Evolutionary conservation across 2,888 invertebrate genomes (phyloP).

Genomic region (Drosophila phalerata): DNA sequence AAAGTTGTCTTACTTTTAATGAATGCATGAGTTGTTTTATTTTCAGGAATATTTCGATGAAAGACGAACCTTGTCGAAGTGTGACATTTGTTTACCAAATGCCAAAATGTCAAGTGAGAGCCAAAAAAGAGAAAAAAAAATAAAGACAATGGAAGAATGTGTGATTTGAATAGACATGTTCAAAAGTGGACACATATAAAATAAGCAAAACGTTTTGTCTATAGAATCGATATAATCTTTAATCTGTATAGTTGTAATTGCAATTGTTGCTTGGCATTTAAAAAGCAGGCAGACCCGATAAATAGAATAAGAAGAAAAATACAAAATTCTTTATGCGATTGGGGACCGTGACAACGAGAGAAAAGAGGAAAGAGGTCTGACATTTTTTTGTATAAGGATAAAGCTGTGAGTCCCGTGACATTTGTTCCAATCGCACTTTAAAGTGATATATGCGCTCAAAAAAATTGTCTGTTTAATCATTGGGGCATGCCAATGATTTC

Average conservation of each 20-base stretch:
- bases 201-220: slow-evolving; percentile 18
- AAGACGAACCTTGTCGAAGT: slow-evolving; percentile 47
- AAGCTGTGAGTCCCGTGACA: slow-evolving; percentile 56
- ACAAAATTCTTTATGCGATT: slow-evolving; percentile 26
- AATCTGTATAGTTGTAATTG: slow-evolving; percentile 37
- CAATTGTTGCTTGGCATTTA: slow-evolving; percentile 51
- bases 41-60: slow-evolving; percentile 35
- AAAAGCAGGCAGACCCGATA: slow-evolving; percentile 31
- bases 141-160: slow-evolving; percentile 43
- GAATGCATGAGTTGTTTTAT: slow-evolving; percentile 3
- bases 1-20: neutral
- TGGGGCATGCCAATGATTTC: slow-evolving; percentile 38
- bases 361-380: neutral
- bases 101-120: slow-evolving; percentile 50
- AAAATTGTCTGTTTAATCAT: slow-evolving; percentile 59
- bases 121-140: neutral
- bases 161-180: slow-evolving; percentile 56
- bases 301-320: slow-evolving; percentile 43
- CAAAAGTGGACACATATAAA: slow-evolving; percentile 44
- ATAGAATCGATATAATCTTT: slow-evolving; percentile 13
- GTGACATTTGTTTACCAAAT: slow-evolving; percentile 48
- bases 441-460: slow-evolving; percentile 83
- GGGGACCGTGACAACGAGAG: neutral
- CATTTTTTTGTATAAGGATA: slow-evolving; percentile 36
- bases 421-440: slow-evolving; percentile 80